These are phyloP conservation scores for Lobophora halterata DNA, from an alignment of 2,888 invertebrate species.

Conservation along the genomic window DNA sequence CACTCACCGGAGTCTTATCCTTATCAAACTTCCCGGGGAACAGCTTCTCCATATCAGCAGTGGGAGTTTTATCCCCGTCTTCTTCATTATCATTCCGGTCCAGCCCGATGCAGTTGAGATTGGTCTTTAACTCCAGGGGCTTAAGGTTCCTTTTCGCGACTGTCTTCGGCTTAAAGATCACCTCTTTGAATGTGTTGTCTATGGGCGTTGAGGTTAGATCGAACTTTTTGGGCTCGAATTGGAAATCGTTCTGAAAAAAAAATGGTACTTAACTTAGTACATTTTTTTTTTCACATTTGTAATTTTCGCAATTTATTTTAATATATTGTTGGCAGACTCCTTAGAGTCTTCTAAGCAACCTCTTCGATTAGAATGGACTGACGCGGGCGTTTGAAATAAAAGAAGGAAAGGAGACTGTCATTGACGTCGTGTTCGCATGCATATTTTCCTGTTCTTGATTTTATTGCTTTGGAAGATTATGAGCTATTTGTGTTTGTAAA, in stretches of 20 bases:
- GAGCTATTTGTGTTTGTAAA: too few species aligned
- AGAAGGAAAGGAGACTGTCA: too few species aligned
- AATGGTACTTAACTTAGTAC: neutral
- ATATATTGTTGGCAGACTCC: too few species aligned
- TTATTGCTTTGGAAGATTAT: too few species aligned
- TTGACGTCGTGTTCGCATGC: too few species aligned
- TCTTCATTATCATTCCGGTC: slow-evolving; percentile 77
- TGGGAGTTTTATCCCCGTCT: slow-evolving; percentile 60
- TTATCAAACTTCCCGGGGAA: slow-evolving; percentile 49
- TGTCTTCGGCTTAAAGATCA: slow-evolving; percentile 60
- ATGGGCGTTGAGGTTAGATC: slow-evolving; percentile 32
- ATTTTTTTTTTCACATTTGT: too few species aligned
- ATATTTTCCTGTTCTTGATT: too few species aligned
- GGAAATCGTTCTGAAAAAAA: slow-evolving; percentile 19
- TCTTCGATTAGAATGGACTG: too few species aligned
- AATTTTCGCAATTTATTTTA: too few species aligned
- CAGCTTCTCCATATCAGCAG: slow-evolving; percentile 51
- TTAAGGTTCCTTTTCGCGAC: slow-evolving; percentile 70
- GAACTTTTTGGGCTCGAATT: slow-evolving; percentile 33
- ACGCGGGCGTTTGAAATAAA: too few species aligned
- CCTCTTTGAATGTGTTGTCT: slow-evolving; percentile 38
- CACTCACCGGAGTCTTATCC: slow-evolving; percentile 69
- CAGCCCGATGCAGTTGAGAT: slow-evolving; percentile 62
- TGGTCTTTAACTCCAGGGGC: slow-evolving; percentile 78
- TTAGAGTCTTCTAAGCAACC: too few species aligned